phyloP scores from a whole-genome alignment of 2,113 vertebrate genomes.

The Sclerurus mexicanus region DNA sequence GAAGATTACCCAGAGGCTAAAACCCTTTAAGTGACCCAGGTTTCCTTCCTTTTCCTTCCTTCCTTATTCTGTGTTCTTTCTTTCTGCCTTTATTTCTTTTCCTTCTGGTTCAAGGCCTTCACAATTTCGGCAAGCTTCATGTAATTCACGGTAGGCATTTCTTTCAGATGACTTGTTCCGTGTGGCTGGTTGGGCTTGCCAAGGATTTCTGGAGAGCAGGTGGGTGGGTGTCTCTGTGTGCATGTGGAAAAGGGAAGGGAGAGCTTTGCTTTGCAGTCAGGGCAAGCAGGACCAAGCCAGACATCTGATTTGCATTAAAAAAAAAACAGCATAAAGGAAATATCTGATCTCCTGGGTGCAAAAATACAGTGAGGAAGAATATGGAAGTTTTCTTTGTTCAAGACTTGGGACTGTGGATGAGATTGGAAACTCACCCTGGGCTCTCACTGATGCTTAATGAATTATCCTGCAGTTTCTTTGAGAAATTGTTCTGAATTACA shows the following conservation, averaged over 20 bases:
- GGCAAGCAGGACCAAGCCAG: not conserved
- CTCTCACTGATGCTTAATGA: not conserved
- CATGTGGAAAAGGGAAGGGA: not conserved
- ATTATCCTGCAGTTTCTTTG: not conserved
- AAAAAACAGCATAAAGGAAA: not conserved
- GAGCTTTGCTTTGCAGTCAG: not conserved
- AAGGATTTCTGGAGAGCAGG: not conserved
- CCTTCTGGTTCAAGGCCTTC: not conserved
- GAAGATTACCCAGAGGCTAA: not conserved
- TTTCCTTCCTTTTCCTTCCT: not conserved
- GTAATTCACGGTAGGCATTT: not conserved
- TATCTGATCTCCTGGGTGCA: not conserved
- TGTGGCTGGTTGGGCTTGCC: not conserved
- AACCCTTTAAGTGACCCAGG: fast-evolving
- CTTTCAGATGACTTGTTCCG: not conserved
- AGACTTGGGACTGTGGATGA: not conserved
- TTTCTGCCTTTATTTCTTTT: not conserved
- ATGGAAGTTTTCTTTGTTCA: not conserved
- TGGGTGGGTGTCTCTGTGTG: not conserved
- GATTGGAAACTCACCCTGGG: not conserved
- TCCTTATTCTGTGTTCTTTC: not conserved
- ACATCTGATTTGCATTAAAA: not conserved
- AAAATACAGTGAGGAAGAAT: not conserved
- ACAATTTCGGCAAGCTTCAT: not conserved
- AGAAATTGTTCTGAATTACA: not conserved